phyloP scores from a whole-genome alignment of 2,113 vertebrate genomes.

The Zeus faber region DNA sequence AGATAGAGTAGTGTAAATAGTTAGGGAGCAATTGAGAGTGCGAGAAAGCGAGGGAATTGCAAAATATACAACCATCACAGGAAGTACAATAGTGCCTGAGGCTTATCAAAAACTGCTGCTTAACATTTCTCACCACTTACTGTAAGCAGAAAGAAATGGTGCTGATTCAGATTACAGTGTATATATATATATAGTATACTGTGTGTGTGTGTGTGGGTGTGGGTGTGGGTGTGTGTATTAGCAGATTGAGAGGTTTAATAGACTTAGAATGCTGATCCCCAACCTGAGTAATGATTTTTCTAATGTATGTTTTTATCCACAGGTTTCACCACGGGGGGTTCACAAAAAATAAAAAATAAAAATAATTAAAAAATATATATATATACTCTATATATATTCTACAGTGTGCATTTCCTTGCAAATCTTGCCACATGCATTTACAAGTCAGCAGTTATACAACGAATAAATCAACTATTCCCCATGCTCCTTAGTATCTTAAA shows the following conservation, averaged over 20 bases:
- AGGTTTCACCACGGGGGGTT: too few relatives aligned
- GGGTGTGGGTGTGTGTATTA: not conserved
- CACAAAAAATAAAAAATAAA: too few relatives aligned
- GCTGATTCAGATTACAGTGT: constrained; percentile 33
- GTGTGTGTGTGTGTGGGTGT: not conserved
- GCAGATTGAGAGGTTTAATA: constrained; percentile 25
- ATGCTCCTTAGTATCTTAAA: too few relatives aligned
- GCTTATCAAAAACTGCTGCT: constrained; percentile 24
- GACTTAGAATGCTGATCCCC: constrained; percentile 35
- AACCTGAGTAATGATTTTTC: constrained; percentile 52
- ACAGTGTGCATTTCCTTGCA: constrained; percentile 22
- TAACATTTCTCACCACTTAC: constrained; percentile 26
- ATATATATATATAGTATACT: not conserved
- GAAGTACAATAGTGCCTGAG: constrained; percentile 7
- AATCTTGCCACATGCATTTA: constrained; percentile 30
- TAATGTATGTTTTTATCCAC: constrained; percentile 40
- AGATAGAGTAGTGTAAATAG: constrained; percentile 7
- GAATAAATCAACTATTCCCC: constrained; percentile 33
- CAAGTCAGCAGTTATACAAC: constrained; percentile 37
- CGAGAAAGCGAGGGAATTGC: not conserved
- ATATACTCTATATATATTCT: constrained; percentile 27
- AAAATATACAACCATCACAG: constrained; percentile 2
- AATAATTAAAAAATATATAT: too few relatives aligned
- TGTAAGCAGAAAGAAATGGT: constrained; percentile 35
- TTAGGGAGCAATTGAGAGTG: too few relatives aligned